Base-by-base conservation (phyloP, 1,140 invertebrate species). In the Zelostemma sp. region DNA sequence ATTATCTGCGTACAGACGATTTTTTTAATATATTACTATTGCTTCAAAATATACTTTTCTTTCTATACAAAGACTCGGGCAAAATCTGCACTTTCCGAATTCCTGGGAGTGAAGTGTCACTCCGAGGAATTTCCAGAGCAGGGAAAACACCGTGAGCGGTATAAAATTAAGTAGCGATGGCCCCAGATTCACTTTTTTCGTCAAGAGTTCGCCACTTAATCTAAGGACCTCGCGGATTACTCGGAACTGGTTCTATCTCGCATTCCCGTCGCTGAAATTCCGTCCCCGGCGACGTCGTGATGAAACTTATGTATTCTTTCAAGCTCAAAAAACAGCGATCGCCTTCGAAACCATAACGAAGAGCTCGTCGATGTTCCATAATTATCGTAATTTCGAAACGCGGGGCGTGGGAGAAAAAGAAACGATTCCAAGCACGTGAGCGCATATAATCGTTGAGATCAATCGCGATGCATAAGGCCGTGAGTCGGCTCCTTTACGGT, bases 401-500 rank as follows among this genome's bases (percentile, higher is more conserved):
- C 65, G 51, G 63, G 73, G 73, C 75, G 75, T 75, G 73, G 75
- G 75, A 77, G 73, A 73, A 77, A 73, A 75, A 77, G 68, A 68
- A 77, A 77, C 67, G 69, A 72, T 73, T 73, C 68, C 63, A 64
- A 72, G 69, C 73, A 73, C 74, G 70, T 73, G 70, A 75, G 72
- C 56, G 66, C 58, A n/a, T 25, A 69, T 71, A 77, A 77, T 77
- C 73, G 68, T 68, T 35, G 63, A 69, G 65, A 73, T 73, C 66
- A 73, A 73, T 69, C 71, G 71, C 64, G 72, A 73, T 73, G 69
- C 67, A 64, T 64, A 55, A 66, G 68, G 65, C 67, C 47, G 65
- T 71, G 73, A 67, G 72, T 79, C 74, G 80, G 80, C 80, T 83
- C 73, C 78, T 83, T 83, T 81, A 81, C 80, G 81, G 77, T 81